Conservation (phyloP, 2,113 vertebrate genomes). For the Psammodynastes pulverulentus region DNA sequence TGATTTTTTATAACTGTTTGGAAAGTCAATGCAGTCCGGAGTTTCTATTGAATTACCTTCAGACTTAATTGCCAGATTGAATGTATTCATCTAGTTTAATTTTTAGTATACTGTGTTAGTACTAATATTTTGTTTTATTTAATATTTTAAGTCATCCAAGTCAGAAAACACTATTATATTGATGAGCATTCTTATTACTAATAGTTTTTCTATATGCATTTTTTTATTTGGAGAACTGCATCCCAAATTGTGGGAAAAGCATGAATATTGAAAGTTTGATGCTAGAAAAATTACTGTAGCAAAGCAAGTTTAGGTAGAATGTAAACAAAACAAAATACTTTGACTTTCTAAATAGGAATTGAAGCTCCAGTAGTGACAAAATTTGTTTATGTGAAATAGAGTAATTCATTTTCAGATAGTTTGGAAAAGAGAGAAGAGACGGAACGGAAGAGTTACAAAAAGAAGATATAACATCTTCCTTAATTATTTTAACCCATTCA, state of each 20-base stretch:
- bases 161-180: background rate
- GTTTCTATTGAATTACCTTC: background rate
- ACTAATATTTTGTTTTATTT: background rate
- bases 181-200: background rate
- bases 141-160: background rate
- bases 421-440: background rate
- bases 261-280: background rate
- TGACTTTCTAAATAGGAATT: background rate
- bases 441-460: background rate
- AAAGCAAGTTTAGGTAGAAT: background rate
- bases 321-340: background rate
- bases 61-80: background rate
- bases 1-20: background rate
- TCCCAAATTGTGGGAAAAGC: background rate
- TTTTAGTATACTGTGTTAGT: background rate
- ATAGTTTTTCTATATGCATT: background rate
- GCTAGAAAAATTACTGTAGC: background rate
- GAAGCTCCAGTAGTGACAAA: background rate
- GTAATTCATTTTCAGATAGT: background rate
- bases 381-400: background rate
- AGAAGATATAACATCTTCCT: background rate
- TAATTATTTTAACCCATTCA: background rate
- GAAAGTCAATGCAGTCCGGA: background rate
- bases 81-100: background rate
- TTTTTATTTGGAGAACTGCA: background rate